A percentile compares a stretch with the other conserved stretches of the same genome.
phyloP scores from a whole-genome alignment of 2,888 invertebrate genomes.

The Lithophane socia region DNA sequence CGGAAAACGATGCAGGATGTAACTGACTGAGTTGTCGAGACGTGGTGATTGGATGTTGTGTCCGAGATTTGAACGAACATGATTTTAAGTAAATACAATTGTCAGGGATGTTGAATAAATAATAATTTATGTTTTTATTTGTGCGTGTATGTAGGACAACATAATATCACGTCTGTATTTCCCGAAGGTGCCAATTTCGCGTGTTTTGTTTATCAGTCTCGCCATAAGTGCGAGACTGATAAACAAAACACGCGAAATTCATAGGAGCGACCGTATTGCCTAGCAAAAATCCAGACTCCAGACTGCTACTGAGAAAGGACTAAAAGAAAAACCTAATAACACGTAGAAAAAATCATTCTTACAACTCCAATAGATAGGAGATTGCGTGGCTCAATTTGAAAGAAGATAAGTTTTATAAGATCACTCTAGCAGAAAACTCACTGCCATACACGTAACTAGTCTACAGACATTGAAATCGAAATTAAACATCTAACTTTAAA shows the following conservation, averaged over 20 bases:
- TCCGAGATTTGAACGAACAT: constrained; percentile 2
- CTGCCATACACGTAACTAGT: neutral
- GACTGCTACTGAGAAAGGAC: neutral
- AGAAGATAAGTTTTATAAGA: neutral
- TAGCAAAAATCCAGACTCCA: neutral
- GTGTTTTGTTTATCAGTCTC: neutral
- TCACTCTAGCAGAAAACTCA: neutral
- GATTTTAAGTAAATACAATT: neutral
- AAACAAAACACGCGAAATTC: too few species aligned
- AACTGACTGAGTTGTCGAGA: constrained; percentile 1
- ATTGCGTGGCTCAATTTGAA: constrained; percentile 6
- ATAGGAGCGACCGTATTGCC: neutral
- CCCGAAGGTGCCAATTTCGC: neutral
- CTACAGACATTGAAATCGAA: neutral
- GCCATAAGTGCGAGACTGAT: too few species aligned
- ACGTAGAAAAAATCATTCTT: neutral
- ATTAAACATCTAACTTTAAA: neutral
- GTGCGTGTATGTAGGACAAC: neutral
- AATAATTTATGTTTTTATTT: neutral
- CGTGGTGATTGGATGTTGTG: neutral
- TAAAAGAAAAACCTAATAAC: neutral
- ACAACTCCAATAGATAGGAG: neutral
- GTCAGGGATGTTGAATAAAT: neutral
- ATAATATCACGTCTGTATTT: neutral
- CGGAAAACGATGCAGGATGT: constrained; percentile 38